A percentile compares a stretch with the other conserved stretches of the same genome.
phyloP scores from a whole-genome alignment of 2,797 vertebrate species.

The Pangasius larnaudii region DNA sequence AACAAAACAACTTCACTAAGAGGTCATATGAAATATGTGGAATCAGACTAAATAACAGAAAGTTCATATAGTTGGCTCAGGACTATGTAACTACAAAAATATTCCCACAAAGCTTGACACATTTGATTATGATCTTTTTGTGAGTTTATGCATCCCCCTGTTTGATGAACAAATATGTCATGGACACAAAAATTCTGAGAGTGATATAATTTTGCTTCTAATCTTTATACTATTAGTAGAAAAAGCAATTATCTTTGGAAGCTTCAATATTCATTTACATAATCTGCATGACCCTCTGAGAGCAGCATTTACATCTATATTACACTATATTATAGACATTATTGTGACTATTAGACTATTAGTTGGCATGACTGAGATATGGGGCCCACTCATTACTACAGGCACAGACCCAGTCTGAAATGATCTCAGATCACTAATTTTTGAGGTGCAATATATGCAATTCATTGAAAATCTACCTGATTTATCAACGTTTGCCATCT shows the following conservation, averaged over 20 bases:
- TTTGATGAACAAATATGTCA: neutral
- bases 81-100: neutral
- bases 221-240: neutral
- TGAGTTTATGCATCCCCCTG: neutral
- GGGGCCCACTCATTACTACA: neutral
- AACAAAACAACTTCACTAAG: neutral
- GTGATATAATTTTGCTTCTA: neutral
- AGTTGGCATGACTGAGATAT: too few species aligned
- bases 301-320: too few species aligned
- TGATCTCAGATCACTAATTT: neutral
- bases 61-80: neutral
- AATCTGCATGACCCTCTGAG: neutral
- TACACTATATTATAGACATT: too few species aligned
- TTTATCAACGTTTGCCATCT: neutral
- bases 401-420: neutral
- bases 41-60: neutral
- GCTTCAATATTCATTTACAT: neutral
- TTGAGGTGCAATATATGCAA: neutral
- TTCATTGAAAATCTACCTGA: neutral
- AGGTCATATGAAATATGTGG: neutral
- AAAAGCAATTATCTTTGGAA: too few species aligned
- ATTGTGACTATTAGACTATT: too few species aligned
- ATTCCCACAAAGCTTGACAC: neutral
- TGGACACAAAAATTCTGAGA: neutral
- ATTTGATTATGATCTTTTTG: neutral